Base-by-base conservation (phyloP, 2,888 invertebrate genomes). In the Xestia sexstrigata region DNA sequence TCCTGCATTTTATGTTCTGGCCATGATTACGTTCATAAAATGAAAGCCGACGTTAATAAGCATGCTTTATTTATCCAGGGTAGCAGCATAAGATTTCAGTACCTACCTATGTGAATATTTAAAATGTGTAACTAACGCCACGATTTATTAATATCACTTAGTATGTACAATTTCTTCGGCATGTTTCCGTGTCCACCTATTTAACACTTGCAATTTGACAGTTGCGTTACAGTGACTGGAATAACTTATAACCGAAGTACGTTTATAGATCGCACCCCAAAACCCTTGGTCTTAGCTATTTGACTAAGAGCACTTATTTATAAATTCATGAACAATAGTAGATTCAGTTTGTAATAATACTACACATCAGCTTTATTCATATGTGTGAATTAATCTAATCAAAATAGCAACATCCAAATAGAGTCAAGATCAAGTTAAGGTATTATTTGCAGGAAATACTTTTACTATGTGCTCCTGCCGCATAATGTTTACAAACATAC, bases 401-500 rank as follows among this genome's bases (percentile, higher is more conserved):
- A n/a, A n/a, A n/a, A n/a, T n/a, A n/a, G 23, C 8, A 77, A 76
- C 30, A 68, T 58, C 17, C 11, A 1, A 78, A 30, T 58, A 15
- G 6, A 35, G 1, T 42, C 20, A 42, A 58, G 11, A 49, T 7
- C 4, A 17, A 49, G 26, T 9, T 23, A n/a, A 60, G 1, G 11
- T 5, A 7, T 8, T 15, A 9, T 77, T 78, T 20, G 5, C 26
- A 52, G 26, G 1, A 79, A 78, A 65, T n/a, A 47, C 0, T 30
- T 45, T n/a, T 20, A 26, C 35, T 20, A 49, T 55, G 15, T 30
- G 3, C 17, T 13, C 7, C 30, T 47, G 42, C 52, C 30, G 13
- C 30, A 67, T 67, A 35, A n/a, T 81, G 39, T 42, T n/a, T 77
- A 45, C 68, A 9, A 26, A 3, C 35, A 26, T 20, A 67, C 35